A percentile compares a stretch with the other conserved stretches of the same genome.
Evolutionary conservation across 2,797 vertebrate species (phyloP).

Genomic region (Trachurus trachurus): DNA sequence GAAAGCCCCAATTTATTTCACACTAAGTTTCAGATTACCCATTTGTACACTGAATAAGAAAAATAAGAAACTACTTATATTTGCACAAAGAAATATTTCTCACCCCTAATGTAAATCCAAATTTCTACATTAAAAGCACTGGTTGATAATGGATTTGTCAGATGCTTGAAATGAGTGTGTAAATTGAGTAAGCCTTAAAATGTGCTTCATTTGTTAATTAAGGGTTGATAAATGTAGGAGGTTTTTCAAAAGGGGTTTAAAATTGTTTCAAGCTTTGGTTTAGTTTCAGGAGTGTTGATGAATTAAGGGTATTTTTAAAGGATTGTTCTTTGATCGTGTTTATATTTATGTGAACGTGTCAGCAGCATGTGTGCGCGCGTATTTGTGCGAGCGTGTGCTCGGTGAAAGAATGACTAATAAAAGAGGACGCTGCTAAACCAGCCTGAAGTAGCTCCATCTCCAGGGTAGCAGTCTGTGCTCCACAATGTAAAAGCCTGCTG

Average conservation of each 20-base stretch:
- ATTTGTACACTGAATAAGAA: not conserved
- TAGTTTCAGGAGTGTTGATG: not conserved
- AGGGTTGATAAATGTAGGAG: not conserved
- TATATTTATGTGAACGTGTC: not conserved
- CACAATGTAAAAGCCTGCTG: conserved; percentile 49
- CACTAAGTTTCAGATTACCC: not conserved
- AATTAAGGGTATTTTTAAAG: not conserved
- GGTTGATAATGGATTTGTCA: not conserved
- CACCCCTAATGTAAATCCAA: not conserved
- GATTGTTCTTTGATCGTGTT: not conserved
- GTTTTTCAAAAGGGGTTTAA: not conserved
- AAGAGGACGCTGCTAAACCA: conserved; percentile 1
- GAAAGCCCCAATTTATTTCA: not conserved
- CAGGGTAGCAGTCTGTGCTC: conserved; percentile 34
- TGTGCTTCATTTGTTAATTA: not conserved
- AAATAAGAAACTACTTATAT: not conserved
- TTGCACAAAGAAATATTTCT: not conserved
- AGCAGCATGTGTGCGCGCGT: not conserved
- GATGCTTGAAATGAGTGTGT: not conserved
- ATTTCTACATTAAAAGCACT: not conserved
- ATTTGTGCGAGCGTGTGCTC: not conserved
- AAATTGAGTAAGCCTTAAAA: not conserved
- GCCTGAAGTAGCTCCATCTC: conserved; percentile 53
- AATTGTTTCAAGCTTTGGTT: not conserved
- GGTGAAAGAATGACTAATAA: not conserved